Conservation (phyloP, 2,113 vertebrate species). For the Aegithalos caudatus region DNA sequence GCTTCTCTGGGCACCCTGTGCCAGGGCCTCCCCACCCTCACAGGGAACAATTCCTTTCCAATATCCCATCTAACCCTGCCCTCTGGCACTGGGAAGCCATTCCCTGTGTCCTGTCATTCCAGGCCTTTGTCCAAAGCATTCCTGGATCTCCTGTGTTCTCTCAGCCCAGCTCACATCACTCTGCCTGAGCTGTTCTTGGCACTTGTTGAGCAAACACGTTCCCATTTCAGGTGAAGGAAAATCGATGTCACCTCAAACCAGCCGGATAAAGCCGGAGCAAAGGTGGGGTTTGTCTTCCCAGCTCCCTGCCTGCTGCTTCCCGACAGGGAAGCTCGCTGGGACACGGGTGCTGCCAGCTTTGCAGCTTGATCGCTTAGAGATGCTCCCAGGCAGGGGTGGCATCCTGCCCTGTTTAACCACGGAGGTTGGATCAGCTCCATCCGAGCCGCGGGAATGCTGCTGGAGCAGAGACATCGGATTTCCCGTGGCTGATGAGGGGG, state of each 20-base stretch:
- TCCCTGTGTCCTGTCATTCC: neutral
- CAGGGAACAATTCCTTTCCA: neutral
- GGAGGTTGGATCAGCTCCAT: fast-evolving
- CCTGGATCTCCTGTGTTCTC: no score
- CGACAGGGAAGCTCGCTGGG: neutral
- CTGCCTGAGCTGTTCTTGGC: neutral
- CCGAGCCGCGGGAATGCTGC: neutral
- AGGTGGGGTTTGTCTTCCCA: neutral
- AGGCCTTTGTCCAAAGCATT: neutral
- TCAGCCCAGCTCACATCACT: neutral
- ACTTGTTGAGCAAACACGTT: neutral
- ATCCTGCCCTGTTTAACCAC: neutral
- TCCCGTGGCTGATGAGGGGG: fast-evolving
- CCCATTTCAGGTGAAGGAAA: neutral
- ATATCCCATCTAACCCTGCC: neutral
- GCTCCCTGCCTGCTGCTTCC: neutral
- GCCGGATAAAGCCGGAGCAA: neutral
- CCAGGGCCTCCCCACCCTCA: neutral
- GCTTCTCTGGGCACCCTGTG: neutral
- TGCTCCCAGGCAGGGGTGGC: neutral
- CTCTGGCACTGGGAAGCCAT: neutral
- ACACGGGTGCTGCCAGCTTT: fast-evolving
- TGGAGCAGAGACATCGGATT: fast-evolving
- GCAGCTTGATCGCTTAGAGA: neutral
- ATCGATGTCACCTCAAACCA: neutral